These are phyloP conservation scores for Leptocoma aspasia DNA, from an alignment of 2,113 vertebrate genomes.

Conservation along the genomic window DNA sequence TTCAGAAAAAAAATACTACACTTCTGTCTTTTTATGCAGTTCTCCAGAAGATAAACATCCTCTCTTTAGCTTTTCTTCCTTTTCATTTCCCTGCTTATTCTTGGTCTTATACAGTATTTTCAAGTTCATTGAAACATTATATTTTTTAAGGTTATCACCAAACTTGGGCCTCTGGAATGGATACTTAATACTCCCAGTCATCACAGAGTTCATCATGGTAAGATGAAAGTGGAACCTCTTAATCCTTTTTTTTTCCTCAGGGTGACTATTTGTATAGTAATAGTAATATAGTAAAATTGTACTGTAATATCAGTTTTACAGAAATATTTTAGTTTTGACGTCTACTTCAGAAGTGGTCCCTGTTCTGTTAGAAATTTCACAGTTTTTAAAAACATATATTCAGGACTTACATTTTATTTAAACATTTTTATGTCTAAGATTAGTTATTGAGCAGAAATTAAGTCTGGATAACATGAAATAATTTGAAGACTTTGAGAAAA, in stretches of 20 bases:
- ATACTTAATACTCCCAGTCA: conserved; percentile 93
- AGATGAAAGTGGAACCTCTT: not conserved
- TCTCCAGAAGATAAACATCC: not conserved
- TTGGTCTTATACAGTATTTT: not conserved
- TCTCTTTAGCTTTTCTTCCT: not conserved
- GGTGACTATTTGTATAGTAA: not conserved
- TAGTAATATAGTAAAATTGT: not conserved
- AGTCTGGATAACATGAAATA: not conserved
- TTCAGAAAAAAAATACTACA: not conserved
- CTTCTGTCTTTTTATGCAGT: not conserved
- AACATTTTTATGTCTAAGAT: not conserved
- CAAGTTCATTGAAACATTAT: not conserved
- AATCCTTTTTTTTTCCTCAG: not conserved
- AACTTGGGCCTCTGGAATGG: conserved; percentile 88
- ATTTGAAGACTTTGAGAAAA: not conserved
- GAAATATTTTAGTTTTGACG: not conserved
- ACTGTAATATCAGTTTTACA: not conserved
- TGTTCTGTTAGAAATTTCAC: not conserved
- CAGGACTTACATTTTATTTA: not conserved
- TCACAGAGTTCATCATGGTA: conserved; percentile 92
- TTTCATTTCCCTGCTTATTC: not conserved
- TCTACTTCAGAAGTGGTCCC: not conserved
- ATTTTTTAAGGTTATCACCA: conserved; percentile 77
- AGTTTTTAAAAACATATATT: not conserved
- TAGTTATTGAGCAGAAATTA: not conserved